Percentiles rank a stretch among this genome's conserved stretches.
Evolutionary conservation across 2,888 invertebrate species (phyloP).

Genomic region (Cephus sareptanus): DNA sequence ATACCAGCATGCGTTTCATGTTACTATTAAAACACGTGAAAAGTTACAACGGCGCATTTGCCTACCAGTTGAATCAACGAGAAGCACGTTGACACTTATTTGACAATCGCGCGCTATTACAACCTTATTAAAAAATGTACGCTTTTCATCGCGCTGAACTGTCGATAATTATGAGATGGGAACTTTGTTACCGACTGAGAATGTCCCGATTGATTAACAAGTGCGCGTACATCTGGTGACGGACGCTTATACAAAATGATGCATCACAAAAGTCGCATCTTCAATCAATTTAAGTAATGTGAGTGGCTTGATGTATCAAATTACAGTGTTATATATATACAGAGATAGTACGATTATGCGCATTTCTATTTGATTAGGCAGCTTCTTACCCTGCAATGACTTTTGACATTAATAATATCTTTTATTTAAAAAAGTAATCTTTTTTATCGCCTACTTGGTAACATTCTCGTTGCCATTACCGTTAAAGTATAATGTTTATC

Average conservation of each 20-base stretch:
- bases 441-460: background rate
- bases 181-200: background rate
- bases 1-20: background rate
- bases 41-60: background rate
- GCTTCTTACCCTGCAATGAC: background rate
- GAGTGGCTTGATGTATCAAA: background rate
- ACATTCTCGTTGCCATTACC: background rate
- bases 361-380: no score
- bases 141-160: background rate
- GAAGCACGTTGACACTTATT: background rate
- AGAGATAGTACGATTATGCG: background rate
- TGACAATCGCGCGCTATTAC: background rate
- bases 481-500: background rate
- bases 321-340: background rate
- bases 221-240: no score
- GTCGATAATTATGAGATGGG: background rate
- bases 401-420: background rate
- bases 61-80: background rate
- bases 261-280: background rate
- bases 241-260: background rate
- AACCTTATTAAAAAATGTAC: background rate
- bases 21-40: background rate
- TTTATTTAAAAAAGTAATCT: background rate
- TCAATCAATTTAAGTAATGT: background rate
- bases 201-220: background rate